Base-by-base conservation (phyloP, 1,140 invertebrate species). In the Drosophila sp. region DNA sequence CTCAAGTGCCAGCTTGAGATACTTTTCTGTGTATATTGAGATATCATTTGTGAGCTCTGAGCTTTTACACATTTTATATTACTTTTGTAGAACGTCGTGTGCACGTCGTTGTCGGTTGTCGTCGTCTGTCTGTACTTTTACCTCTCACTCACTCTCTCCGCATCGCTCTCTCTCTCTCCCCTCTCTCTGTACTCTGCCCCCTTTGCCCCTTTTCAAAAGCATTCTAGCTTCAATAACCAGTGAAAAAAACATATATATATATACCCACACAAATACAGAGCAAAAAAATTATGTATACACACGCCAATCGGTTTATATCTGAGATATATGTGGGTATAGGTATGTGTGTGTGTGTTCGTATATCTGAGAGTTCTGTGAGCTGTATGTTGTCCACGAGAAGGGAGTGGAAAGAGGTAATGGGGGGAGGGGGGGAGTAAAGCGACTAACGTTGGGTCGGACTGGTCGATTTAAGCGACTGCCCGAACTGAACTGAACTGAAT, bases 211-310 rank as follows among this genome's bases (percentile, higher is more conserved):
- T 13, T 51, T 4, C n/a, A 16, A 43, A 27, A n/a, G 14, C 40
- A 32, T 65, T 65, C 51, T 62, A 45, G 54, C 64, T 67, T 58
- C 40, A 57, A 57, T 65, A 65, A 66, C 27, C 45, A 63, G 45
- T 36, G 46, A 40, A 51, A 41, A 51, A 62, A 41, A 62, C n/a
- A n/a, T n/a, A n/a, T n/a, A n/a, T n/a, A 61, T 32, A 59, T 16
- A 59, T 7, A 59, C 29, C 46, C 11, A 67, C 32, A 66, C 51
- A 54, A 13, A 67, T 18, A 50, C 34, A 70, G 38, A 62, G 65
- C 46, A 29, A 62, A 70, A 70, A 69, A 62, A 70, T 70, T 70
- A 70, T 70, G 66, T 70, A 70, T 70, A 70, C 66, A 70, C 66
- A 70, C 66, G 67, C 59, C 67, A 71, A 71, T 63, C 59, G 67